Percentiles rank a stretch among this genome's conserved stretches.
Evolutionary conservation across 2,888 invertebrate genomes (phyloP).

Genomic region (Dioctria rufipes): DNA sequence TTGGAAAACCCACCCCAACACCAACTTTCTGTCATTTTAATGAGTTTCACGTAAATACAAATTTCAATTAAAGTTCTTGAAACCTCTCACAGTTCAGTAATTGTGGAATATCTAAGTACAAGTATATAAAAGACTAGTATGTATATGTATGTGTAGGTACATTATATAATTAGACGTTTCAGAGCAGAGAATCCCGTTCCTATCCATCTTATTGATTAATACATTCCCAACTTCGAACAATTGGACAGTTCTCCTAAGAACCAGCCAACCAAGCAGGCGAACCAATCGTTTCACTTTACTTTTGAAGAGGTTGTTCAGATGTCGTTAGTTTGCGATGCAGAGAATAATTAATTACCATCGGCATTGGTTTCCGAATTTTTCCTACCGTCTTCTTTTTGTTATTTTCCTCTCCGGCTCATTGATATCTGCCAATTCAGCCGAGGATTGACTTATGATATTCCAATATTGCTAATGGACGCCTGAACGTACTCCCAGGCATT

Average conservation of each 20-base stretch:
- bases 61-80: neutral
- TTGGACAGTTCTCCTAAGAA: neutral
- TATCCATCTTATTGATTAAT: conserved; percentile 40
- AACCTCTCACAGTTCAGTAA: neutral
- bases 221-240: neutral
- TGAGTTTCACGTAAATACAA: conserved; percentile 15
- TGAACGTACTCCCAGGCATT: conserved; percentile 15
- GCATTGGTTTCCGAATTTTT: conserved; percentile 5
- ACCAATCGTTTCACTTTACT: conserved; percentile 3
- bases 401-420: neutral
- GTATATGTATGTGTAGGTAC: too few species aligned
- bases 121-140: too few species aligned
- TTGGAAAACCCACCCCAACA: too few species aligned
- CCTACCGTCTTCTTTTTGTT: neutral
- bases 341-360: conserved; percentile 30
- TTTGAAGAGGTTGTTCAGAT: neutral
- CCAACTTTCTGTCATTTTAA: conserved; percentile 31
- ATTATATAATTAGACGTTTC: too few species aligned
- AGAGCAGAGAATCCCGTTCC: neutral
- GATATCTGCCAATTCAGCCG: neutral
- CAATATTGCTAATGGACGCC: conserved; percentile 41
- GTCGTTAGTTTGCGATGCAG: conserved; percentile 33
- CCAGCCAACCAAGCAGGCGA: neutral
- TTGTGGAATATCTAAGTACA: neutral
- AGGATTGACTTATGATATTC: conserved; percentile 36